Conservation (phyloP, 2,888 invertebrate species). For the Miltochrista miniata region DNA sequence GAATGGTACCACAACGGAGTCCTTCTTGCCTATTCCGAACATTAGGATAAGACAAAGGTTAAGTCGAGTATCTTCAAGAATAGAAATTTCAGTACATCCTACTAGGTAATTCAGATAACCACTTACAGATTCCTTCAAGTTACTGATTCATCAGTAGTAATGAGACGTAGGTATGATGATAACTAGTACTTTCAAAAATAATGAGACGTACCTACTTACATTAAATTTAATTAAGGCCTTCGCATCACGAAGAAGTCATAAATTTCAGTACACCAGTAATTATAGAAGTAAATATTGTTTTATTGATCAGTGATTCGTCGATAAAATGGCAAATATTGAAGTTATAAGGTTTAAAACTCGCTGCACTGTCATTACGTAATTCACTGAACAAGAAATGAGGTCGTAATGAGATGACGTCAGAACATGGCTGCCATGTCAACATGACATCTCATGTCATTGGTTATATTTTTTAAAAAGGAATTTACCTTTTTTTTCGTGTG, state of each 20-base stretch:
- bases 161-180: too few species aligned
- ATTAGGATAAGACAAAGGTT: too few species aligned
- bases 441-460: too few species aligned
- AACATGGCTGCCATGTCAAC: not conserved
- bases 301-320: conserved; percentile 41
- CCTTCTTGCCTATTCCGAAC: too few species aligned
- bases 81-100: not conserved
- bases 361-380: conserved; percentile 38
- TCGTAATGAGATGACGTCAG: conserved; percentile 14
- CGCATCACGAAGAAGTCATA: conserved; percentile 39
- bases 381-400: conserved; percentile 39
- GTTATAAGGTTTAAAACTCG: conserved; percentile 42
- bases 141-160: conserved; percentile 5
- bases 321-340: conserved; percentile 49
- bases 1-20: too few species aligned
- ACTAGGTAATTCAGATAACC: conserved; percentile 7
- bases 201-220: conserved; percentile 12
- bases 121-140: conserved; percentile 16
- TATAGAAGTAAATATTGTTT: conserved; percentile 30
- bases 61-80: too few species aligned
- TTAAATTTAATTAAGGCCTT: conserved; percentile 36
- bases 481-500: too few species aligned
- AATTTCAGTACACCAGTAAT: conserved; percentile 25
- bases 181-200: conserved; percentile 12
- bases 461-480: too few species aligned